Percentiles rank a stretch among this genome's conserved stretches.
Evolutionary conservation across 2,797 vertebrate genomes (phyloP).

Genomic region (Lateolabrax maculatus): DNA sequence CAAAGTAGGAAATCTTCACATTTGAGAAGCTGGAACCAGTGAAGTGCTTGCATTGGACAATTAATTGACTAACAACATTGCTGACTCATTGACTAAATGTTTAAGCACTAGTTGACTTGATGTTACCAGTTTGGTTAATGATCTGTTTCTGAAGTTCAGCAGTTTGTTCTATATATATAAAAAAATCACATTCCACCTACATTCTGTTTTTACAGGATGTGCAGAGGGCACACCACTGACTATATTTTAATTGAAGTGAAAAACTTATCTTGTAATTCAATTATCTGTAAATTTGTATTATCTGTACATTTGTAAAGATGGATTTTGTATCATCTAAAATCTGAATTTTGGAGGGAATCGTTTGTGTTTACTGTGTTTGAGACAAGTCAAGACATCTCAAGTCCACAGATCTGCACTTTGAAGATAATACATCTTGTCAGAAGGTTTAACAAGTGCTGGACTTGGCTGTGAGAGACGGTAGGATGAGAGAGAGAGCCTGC

Average conservation of each 20-base stretch:
- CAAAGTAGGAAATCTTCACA: neutral
- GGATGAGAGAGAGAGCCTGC: conserved; percentile 66
- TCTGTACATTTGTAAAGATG: neutral
- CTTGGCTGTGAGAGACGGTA: conserved; percentile 63
- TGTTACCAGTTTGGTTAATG: neutral
- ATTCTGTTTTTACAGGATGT: neutral
- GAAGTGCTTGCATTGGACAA: neutral
- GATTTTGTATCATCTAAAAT: conserved; percentile 7
- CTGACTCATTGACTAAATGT: neutral
- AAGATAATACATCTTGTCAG: conserved; percentile 78
- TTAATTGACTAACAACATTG: neutral
- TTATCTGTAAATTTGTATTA: too few species aligned
- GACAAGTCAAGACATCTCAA: conserved; percentile 46
- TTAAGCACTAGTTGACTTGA: neutral
- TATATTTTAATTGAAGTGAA: conserved; percentile 2
- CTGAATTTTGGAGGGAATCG: neutral
- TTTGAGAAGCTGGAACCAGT: neutral
- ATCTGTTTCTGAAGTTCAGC: neutral
- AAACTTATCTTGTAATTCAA: too few species aligned
- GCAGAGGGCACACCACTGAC: neutral
- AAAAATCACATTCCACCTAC: neutral
- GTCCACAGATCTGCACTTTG: conserved; percentile 64
- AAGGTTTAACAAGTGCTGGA: conserved; percentile 66
- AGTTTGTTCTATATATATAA: neutral
- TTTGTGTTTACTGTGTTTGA: conserved; percentile 30